phyloP scores from a whole-genome alignment of 2,113 vertebrate species.

The Phrynocephalus versicolor region DNA sequence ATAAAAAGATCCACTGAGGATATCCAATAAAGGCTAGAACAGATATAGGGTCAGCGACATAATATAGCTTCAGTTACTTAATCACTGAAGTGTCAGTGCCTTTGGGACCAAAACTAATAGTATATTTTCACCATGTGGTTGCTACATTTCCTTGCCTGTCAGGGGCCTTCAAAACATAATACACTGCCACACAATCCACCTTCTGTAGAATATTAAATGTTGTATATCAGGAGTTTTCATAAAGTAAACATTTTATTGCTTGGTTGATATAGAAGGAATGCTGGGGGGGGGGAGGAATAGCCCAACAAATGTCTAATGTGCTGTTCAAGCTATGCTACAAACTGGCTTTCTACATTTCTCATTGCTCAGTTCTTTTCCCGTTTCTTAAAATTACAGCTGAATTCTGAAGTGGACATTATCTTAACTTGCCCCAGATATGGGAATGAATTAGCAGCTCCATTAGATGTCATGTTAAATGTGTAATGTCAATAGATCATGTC shows the following conservation, averaged over 20 bases:
- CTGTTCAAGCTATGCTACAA: background rate
- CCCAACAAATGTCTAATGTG: slow-evolving; percentile 25
- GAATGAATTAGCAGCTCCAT: background rate
- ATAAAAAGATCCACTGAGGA: slow-evolving; percentile 14
- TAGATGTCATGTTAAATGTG: background rate
- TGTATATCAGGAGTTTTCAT: slow-evolving; percentile 11
- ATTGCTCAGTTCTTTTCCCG: slow-evolving; percentile 19
- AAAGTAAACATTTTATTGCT: slow-evolving; percentile 7
- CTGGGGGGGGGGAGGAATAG: background rate
- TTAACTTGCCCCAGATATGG: background rate
- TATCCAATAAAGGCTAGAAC: slow-evolving; percentile 35
- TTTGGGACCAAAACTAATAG: slow-evolving; percentile 16
- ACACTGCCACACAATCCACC: slow-evolving; percentile 11
- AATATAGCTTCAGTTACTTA: slow-evolving; percentile 24
- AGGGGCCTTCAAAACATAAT: background rate
- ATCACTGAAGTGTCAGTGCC: slow-evolving; percentile 22
- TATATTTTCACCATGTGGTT: slow-evolving; percentile 5
- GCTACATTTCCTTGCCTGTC: background rate
- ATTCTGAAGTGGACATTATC: background rate
- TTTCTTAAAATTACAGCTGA: slow-evolving; percentile 23
- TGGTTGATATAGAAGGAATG: slow-evolving; percentile 9
- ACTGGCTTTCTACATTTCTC: slow-evolving; percentile 15
- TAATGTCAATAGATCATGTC: background rate
- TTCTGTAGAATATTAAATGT: slow-evolving; percentile 27
- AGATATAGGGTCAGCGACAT: background rate